Evolutionary conservation across 2,888 invertebrate genomes (phyloP), one percentile per base, ranked within the genome.

Genomic region (Ditylenchus weischeri): DNA sequence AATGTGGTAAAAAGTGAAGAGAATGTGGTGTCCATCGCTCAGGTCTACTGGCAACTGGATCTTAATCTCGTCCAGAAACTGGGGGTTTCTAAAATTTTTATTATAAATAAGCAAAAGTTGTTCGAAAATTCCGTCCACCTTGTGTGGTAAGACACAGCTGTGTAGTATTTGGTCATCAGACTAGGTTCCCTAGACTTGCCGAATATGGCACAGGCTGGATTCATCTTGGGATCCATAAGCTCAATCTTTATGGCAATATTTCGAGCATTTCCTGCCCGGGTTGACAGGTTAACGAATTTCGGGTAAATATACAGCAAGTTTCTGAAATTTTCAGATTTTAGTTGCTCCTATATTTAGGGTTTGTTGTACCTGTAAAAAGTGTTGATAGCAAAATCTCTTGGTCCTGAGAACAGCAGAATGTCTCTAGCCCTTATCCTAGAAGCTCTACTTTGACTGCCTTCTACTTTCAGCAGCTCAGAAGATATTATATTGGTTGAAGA

Each of bases 1-100:
- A 68, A 96, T 90, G 84, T 96, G 96, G 80, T 92, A 91, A 83
- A 96, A 92, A 0, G 94, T 94, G 85, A 96, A 96, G 62, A 95
- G 86, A 62, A 96, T 85, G 84, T 96, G 95, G 84, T 94, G 93
- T 78, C 91, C 90, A 82, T 93, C 92, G 36, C 90, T 90, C 63
- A 95, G 86, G 75, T 90, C 89, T 0, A 92, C 90, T 0, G 96
- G 96, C 23, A 96, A 85, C 78, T 90, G 89, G 64, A 94, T 87
- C 86, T 69, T 69, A 21, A 69, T 38, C 64, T 69, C 69, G 43
- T 69, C 69, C n/a, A 43, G 2, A 51, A 72, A 72, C 54, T 73
- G 65, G 6, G 72, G 72, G 18, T 57, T 70, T 35, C 73, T 70
- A 23, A 70, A 68, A 2, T 3, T 60, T 19, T 57, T 29, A 15